A percentile compares a stretch with the other conserved stretches of the same genome.
Conservation (phyloP, 2,113 vertebrate species). For the Pongo abelii region DNA sequence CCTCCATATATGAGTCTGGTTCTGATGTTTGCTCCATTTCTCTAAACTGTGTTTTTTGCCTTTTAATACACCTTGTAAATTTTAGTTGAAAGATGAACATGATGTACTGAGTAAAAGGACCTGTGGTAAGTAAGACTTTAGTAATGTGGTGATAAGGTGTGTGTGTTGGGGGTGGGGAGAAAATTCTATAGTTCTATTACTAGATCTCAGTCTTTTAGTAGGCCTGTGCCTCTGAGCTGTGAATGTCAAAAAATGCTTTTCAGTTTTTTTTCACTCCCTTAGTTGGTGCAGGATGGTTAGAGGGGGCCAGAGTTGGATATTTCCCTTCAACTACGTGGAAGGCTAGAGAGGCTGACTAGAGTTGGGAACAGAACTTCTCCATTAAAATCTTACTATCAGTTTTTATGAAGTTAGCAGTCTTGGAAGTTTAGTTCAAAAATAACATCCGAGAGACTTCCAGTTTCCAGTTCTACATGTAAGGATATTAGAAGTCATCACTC, state of each 20-base stretch:
- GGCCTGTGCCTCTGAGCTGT: neutral
- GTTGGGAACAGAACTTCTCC: neutral
- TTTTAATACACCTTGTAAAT: neutral
- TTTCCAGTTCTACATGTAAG: neutral
- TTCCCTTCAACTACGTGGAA: neutral
- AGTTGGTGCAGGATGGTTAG: neutral
- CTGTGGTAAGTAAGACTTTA: neutral
- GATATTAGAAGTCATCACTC: neutral
- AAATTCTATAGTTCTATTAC: neutral
- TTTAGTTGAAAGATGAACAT: slow-evolving; percentile 20
- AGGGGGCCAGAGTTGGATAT: neutral
- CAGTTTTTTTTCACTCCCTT: neutral
- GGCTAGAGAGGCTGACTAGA: neutral
- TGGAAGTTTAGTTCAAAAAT: neutral
- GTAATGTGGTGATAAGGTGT: neutral
- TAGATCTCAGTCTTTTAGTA: neutral
- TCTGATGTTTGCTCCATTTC: neutral
- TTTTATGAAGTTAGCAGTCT: neutral
- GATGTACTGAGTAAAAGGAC: neutral
- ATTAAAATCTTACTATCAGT: slow-evolving; percentile 20
- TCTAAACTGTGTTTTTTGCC: neutral
- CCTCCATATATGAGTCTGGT: neutral
- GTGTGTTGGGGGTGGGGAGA: neutral
- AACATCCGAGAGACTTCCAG: neutral
- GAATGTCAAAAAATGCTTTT: neutral